Percentiles rank a stretch among this genome's conserved stretches.
Evolutionary conservation across 2,113 vertebrate species (phyloP).

Genomic region (Ivindomyrus marchei): DNA sequence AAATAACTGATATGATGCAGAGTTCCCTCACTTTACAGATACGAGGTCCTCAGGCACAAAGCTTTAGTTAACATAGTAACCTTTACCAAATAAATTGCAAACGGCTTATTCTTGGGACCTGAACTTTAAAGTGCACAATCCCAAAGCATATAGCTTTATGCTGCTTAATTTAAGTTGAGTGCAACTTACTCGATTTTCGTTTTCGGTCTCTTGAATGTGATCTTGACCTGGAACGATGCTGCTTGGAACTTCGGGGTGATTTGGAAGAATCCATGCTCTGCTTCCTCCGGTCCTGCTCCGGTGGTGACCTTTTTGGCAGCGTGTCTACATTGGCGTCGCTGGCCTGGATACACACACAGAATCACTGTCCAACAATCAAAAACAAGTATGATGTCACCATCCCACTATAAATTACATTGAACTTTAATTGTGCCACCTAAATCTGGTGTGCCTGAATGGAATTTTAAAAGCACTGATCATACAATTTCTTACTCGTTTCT

Average conservation of each 20-base stretch:
- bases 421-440: not conserved
- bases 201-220: conserved; percentile 81
- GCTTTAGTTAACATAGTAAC: not conserved
- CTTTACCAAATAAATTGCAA: not conserved
- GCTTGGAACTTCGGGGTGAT: conserved; percentile 82
- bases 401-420: not conserved
- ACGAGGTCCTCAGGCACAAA: not conserved
- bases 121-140: not conserved
- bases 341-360: conserved; percentile 54
- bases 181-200: conserved; percentile 69
- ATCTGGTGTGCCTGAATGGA: not conserved
- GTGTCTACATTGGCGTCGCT: conserved; percentile 76
- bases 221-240: conserved; percentile 84
- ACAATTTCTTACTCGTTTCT: not conserved
- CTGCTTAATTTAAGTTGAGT: not conserved
- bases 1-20: not conserved
- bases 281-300: conserved; percentile 73
- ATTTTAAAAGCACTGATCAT: not conserved
- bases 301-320: conserved; percentile 65
- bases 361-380: not conserved
- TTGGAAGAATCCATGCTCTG: conserved; percentile 75
- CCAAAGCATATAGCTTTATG: not conserved
- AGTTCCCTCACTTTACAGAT: not conserved
- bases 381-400: not conserved
- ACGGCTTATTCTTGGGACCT: not conserved